A percentile compares a stretch with the other conserved stretches of the same genome.
Conservation (phyloP, 2,888 invertebrate genomes). For the Enoplolaimus lenunculus region DNA sequence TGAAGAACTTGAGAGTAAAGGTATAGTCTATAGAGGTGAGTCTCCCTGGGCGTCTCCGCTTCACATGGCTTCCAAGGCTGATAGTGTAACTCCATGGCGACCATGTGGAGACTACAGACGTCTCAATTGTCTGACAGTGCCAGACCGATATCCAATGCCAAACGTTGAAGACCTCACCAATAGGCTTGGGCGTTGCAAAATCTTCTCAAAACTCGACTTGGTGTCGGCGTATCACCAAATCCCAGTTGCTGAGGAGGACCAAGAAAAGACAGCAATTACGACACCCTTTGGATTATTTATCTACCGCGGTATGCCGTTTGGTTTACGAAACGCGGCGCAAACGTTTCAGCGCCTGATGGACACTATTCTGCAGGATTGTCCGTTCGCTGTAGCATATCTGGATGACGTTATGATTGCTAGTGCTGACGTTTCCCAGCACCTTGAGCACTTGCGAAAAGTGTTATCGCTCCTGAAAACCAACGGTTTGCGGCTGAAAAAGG, state of each 20-base stretch:
- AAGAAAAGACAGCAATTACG: neutral
- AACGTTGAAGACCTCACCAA: neutral
- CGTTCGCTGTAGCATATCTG: neutral
- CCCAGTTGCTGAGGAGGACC: neutral
- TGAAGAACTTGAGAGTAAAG: neutral
- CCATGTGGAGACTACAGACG: neutral
- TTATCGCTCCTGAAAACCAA: neutral
- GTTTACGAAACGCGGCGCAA: constrained; percentile 6
- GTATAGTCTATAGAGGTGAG: neutral
- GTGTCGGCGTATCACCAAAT: neutral
- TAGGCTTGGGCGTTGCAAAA: neutral
- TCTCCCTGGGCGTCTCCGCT: neutral
- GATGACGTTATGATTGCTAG: constrained; percentile 11
- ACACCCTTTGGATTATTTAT: neutral
- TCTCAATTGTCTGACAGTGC: neutral
- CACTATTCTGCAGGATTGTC: neutral
- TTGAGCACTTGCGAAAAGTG: neutral
- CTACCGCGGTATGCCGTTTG: neutral
- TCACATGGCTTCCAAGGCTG: neutral
- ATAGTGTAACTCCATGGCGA: neutral
- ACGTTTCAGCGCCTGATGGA: constrained; percentile 11
- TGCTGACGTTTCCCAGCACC: neutral
- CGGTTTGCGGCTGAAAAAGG: neutral
- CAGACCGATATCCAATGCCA: neutral
- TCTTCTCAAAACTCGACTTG: constrained; percentile 3